Evolutionary conservation across 2,888 invertebrate genomes (phyloP), one percentile per base, ranked within the genome.

Genomic region (Caenorhabditis afra): DNA sequence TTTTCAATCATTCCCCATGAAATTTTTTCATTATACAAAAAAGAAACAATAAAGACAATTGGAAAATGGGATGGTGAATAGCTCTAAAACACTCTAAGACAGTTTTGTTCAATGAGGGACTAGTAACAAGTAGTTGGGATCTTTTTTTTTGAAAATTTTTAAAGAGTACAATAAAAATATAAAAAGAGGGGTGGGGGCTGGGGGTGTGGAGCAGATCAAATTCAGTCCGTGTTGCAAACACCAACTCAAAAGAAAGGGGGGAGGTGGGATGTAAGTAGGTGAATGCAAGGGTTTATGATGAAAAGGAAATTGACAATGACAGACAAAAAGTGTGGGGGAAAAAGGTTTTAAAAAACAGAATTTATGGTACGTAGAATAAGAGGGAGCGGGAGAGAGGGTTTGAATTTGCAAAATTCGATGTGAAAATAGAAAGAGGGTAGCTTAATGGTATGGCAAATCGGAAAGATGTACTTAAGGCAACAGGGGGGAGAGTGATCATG

Each of bases 401-500:
- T 37, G 53, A 59, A 59, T 65, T 47, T 74, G 50, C 55, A 35
- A 68, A 67, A 49, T 58, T 70, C 62, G 70, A 58, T 47, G 59
- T 58, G 57, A 47, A 65, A 59, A 66, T 55, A 66, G 57, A 73
- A 71, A 66, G 58, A 61, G 65, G 71, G 71, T 64, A 61, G 52
- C 47, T 49, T 45, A 64, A 57, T 75, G 74, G 74, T 75, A 67
- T 75, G 74, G 65, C 66, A 67, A n/a, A 55, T 53, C 61, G 66
- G 65, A 67, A 67, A 67, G 66, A 66, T 66, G 66, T 66, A 61
- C 61, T 39, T 18, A 44, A 76, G 66, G 67, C 67, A 67, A 64
- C 37, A 50, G 18, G 20, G 14, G 39, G 39, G 20, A 11, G 14
- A 29, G n/a, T 62, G 45, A 29, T 12, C 29, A 58, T 73, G 73